Conservation (phyloP, 2,113 vertebrate species). For the Bucco capensis region DNA sequence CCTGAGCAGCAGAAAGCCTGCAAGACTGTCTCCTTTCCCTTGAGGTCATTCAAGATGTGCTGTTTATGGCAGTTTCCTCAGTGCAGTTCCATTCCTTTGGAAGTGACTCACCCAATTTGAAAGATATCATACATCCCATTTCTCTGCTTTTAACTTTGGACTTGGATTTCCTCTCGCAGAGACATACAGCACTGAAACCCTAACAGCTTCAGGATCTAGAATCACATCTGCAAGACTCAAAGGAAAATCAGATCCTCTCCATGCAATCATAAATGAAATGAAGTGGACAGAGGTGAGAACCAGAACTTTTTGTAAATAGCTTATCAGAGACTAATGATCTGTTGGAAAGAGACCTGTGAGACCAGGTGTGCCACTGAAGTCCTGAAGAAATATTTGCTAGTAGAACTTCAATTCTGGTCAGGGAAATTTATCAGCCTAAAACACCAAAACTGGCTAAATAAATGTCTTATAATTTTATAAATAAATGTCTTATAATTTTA, state of each 20-base stretch:
- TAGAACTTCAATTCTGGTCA: background rate
- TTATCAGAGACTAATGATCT: background rate
- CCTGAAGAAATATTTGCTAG: background rate
- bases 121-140: background rate
- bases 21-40: background rate
- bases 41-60: background rate
- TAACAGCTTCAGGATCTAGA: background rate
- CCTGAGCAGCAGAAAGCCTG: background rate
- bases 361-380: background rate
- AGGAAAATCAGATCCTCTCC: background rate
- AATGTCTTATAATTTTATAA: conserved; percentile 44
- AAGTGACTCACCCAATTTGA: background rate
- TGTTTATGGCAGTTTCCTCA: background rate
- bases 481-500: conserved; percentile 41
- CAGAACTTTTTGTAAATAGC: background rate
- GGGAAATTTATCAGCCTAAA: conserved; percentile 21
- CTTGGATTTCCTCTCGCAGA: background rate
- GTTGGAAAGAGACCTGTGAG: background rate
- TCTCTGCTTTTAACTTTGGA: background rate
- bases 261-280: background rate
- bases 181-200: background rate
- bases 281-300: background rate
- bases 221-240: background rate
- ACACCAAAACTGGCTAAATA: conserved; percentile 29
- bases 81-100: background rate